A percentile compares a stretch with the other conserved stretches of the same genome.
Evolutionary conservation across 2,113 vertebrate species (phyloP).

Genomic region (Tinamus guttatus): DNA sequence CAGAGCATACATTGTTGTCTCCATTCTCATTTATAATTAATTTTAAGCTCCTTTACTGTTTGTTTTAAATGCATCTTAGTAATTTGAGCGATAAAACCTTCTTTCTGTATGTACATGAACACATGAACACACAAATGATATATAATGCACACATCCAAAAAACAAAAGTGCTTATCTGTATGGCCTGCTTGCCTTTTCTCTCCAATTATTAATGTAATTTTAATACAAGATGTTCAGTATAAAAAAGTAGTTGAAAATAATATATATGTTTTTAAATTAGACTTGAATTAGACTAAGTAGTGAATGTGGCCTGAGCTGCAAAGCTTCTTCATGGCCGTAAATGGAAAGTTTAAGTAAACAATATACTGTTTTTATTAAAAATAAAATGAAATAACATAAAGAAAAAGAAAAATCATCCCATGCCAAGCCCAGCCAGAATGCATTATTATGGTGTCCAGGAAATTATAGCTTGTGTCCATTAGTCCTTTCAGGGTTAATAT

Average conservation of each 20-base stretch:
- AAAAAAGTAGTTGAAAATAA: not conserved
- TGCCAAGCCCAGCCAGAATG: slow-evolving; percentile 79
- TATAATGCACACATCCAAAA: not conserved
- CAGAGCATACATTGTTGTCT: slow-evolving; percentile 37
- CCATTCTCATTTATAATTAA: slow-evolving; percentile 41
- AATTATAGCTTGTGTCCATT: slow-evolving; percentile 94
- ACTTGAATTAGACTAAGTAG: not conserved
- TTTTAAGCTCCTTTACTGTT: slow-evolving; percentile 27
- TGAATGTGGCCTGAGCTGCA: not conserved
- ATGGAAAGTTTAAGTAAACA: slow-evolving; percentile 67
- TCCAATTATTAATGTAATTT: not conserved
- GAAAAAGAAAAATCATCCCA: slow-evolving; percentile 74
- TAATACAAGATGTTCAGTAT: not conserved
- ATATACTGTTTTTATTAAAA: not conserved
- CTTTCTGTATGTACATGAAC: not conserved
- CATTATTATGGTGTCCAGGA: slow-evolving; percentile 90
- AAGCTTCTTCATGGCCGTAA: not conserved
- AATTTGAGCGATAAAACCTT: not conserved
- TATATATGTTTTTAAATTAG: not conserved
- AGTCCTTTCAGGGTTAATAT: slow-evolving; percentile 99
- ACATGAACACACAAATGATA: not conserved
- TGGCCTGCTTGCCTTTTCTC: not conserved
- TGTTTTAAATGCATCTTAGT: slow-evolving; percentile 30
- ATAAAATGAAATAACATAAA: not conserved
- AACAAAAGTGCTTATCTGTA: not conserved